phyloP scores from a whole-genome alignment of 2,888 invertebrate species.

The Neocrepidodera transversa region DNA sequence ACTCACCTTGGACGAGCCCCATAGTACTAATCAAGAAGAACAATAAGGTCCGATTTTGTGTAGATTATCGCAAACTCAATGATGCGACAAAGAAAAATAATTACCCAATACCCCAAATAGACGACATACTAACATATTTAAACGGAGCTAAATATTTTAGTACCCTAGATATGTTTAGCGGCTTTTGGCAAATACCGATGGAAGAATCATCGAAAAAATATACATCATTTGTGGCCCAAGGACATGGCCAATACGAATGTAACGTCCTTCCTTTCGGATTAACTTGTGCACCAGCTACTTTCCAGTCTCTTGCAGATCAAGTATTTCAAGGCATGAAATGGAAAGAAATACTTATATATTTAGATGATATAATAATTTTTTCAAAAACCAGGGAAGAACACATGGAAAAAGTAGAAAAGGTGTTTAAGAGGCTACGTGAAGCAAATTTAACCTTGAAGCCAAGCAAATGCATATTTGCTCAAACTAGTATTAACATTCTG shows the following conservation, averaged over 20 bases:
- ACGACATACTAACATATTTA: constrained; percentile 39
- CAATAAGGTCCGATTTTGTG: constrained; percentile 34
- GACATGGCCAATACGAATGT: constrained; percentile 41
- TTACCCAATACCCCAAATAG: constrained; percentile 41
- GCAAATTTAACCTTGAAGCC: constrained; percentile 38
- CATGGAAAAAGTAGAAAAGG: constrained; percentile 30
- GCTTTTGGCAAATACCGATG: constrained; percentile 40
- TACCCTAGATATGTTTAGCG: constrained; percentile 39
- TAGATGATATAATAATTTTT: constrained; percentile 43
- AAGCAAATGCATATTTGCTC: constrained; percentile 23
- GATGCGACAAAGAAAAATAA: constrained; percentile 35
- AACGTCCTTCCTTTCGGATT: constrained; percentile 43
- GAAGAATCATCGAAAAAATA: constrained; percentile 32
- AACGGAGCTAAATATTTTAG: constrained; percentile 37
- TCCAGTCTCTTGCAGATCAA: constrained; percentile 37
- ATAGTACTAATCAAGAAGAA: constrained; percentile 36
- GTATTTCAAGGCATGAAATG: constrained; percentile 40
- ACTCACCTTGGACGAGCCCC: constrained; percentile 27
- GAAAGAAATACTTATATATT: constrained; percentile 38
- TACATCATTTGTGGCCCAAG: constrained; percentile 40
- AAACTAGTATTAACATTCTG: constrained; percentile 40
- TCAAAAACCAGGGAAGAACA: constrained; percentile 36
- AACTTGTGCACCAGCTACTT: constrained; percentile 42
- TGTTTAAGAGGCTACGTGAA: constrained; percentile 30
- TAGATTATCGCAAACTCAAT: constrained; percentile 37